Conservation (phyloP, 2,113 vertebrate species). For the Tragelaphus scriptus region DNA sequence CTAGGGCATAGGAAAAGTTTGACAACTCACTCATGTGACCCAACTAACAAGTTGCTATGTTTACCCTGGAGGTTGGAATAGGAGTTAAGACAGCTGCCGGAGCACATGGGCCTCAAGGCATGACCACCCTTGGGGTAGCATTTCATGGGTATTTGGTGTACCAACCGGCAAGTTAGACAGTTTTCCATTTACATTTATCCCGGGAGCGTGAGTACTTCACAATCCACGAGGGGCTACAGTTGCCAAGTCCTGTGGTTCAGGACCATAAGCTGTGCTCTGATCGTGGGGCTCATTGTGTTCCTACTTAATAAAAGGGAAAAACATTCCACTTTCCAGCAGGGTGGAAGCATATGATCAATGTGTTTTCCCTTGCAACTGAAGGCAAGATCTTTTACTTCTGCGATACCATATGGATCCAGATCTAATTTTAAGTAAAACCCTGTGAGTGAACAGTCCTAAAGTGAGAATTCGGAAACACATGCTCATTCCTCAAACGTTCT, state of each 20-base stretch:
- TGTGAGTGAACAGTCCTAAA: not conserved
- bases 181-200: not conserved
- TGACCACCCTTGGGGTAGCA: not conserved
- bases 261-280: not conserved
- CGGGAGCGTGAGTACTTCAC: not conserved
- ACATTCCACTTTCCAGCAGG: not conserved
- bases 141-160: not conserved
- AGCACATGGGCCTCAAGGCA: not conserved
- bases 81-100: not conserved
- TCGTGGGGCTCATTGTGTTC: not conserved
- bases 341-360: slow-evolving; percentile 3
- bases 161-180: not conserved
- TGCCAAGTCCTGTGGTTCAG: not conserved
- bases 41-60: not conserved
- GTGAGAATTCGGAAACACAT: not conserved
- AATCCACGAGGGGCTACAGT: not conserved
- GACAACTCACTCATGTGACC: not conserved
- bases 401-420: slow-evolving; percentile 9
- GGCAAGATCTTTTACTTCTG: slow-evolving; percentile 24
- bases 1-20: not conserved
- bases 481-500: not conserved
- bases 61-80: not conserved
- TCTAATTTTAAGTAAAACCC: slow-evolving; percentile 25
- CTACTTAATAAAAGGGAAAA: not conserved
- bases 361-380: not conserved